Evolutionary conservation across 2,113 vertebrate genomes (phyloP).

Genomic region (Corythornis cristatus): DNA sequence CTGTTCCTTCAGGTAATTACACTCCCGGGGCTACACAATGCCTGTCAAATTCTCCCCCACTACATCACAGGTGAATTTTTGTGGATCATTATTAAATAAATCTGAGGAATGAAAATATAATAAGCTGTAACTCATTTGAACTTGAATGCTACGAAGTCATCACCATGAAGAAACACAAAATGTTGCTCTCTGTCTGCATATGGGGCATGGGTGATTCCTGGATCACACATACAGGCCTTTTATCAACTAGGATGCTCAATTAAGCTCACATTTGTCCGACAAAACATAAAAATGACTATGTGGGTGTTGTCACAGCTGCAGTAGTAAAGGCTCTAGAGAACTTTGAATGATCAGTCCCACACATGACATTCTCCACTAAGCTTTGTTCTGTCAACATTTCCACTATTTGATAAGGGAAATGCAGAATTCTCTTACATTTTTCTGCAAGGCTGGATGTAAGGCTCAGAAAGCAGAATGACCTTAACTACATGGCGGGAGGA

Average conservation of each 20-base stretch:
- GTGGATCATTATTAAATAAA: constrained; percentile 20
- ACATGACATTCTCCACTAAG: neutral
- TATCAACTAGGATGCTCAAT: neutral
- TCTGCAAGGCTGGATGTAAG: neutral
- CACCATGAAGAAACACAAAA: neutral
- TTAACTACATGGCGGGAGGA: neutral
- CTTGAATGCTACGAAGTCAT: neutral
- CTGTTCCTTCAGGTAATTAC: constrained; percentile 8
- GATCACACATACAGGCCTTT: neutral
- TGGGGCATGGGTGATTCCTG: neutral
- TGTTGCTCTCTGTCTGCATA: neutral
- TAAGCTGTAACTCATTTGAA: neutral
- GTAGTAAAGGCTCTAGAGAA: neutral
- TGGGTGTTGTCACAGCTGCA: neutral
- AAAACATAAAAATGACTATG: neutral
- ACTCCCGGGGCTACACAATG: neutral
- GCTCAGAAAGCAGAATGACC: constrained; percentile 13
- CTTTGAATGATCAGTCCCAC: neutral
- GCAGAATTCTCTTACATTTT: neutral
- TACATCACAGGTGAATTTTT: neutral
- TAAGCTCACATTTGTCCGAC: neutral
- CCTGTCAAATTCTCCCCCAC: neutral
- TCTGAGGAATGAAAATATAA: neutral
- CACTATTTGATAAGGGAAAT: neutral
- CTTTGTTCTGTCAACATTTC: neutral